Evolutionary conservation across 2,797 vertebrate species (phyloP).

Genomic region (Cyprinodon diabolis): DNA sequence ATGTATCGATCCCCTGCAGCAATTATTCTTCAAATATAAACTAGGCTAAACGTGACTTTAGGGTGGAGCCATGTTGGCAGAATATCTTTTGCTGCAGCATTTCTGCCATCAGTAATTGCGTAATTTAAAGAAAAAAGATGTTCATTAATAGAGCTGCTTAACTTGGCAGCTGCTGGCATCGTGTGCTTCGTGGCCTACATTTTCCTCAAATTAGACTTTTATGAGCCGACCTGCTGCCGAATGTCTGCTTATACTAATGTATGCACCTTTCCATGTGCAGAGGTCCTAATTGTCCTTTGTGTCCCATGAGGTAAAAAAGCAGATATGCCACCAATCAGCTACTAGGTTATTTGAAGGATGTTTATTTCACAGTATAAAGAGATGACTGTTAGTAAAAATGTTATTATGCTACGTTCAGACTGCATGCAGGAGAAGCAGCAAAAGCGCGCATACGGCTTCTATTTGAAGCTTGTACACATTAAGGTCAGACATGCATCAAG

Average conservation of each 20-base stretch:
- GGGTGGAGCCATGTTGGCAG: conserved; percentile 55
- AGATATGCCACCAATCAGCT: conserved; percentile 9
- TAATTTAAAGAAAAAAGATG: conserved; percentile 33
- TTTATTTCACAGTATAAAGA: conserved; percentile 4
- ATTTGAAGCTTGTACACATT: no score
- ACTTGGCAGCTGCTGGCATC: conserved; percentile 65
- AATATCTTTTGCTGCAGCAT: conserved; percentile 53
- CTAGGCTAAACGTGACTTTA: conserved; percentile 68
- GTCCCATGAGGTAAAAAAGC: conserved; percentile 17
- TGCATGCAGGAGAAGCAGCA: no score
- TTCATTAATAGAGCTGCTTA: conserved; percentile 70
- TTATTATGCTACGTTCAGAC: no score
- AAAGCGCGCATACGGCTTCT: no score
- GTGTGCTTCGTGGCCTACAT: conserved; percentile 66
- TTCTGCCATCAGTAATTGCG: conserved; percentile 55
- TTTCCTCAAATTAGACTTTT: conserved; percentile 33
- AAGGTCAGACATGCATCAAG: no score
- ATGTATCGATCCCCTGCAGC: conserved; percentile 2
- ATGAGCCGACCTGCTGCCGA: background rate
- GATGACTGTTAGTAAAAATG: background rate
- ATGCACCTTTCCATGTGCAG: background rate
- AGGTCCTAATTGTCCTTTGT: conserved; percentile 29
- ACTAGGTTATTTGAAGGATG: conserved; percentile 40
- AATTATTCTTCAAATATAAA: conserved; percentile 51
- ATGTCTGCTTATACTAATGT: background rate